A percentile compares a stretch with the other conserved stretches of the same genome.
Evolutionary conservation across 2,113 vertebrate species (phyloP).

Genomic region (Lamprotornis superbus): DNA sequence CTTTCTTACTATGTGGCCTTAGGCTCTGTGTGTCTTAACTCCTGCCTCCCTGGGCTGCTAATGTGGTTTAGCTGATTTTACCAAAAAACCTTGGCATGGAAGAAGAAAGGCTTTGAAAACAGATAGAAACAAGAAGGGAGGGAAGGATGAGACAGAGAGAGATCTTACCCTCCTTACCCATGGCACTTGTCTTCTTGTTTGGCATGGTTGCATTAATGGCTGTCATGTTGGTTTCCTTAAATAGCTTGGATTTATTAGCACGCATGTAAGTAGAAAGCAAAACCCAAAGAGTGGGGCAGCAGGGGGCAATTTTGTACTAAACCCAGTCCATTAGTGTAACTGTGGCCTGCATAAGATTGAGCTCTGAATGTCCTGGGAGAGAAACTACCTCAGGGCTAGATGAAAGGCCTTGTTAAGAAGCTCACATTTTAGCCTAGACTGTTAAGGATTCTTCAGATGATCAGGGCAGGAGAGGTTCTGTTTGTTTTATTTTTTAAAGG

Average conservation of each 20-base stretch:
- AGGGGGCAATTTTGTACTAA: neutral
- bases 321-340: neutral
- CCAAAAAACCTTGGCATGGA: neutral
- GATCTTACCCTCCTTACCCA: neutral
- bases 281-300: neutral
- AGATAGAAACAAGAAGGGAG: neutral
- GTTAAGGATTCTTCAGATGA: neutral
- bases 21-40: constrained; percentile 56
- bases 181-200: neutral
- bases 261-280: neutral
- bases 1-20: constrained; percentile 50
- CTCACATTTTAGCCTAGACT: neutral
- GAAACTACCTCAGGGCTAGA: constrained; percentile 10
- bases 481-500: neutral
- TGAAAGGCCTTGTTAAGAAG: neutral
- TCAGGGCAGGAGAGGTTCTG: neutral
- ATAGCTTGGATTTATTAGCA: neutral
- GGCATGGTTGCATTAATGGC: neutral
- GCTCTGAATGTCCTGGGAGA: neutral
- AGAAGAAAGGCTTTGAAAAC: neutral
- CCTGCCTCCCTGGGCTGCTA: neutral
- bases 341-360: neutral
- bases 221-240: neutral
- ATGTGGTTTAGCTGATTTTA: neutral
- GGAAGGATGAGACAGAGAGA: neutral